A percentile compares a stretch with the other conserved stretches of the same genome.
Evolutionary conservation across 2,888 invertebrate species (phyloP).

Genomic region (Balanococcus diminutus): DNA sequence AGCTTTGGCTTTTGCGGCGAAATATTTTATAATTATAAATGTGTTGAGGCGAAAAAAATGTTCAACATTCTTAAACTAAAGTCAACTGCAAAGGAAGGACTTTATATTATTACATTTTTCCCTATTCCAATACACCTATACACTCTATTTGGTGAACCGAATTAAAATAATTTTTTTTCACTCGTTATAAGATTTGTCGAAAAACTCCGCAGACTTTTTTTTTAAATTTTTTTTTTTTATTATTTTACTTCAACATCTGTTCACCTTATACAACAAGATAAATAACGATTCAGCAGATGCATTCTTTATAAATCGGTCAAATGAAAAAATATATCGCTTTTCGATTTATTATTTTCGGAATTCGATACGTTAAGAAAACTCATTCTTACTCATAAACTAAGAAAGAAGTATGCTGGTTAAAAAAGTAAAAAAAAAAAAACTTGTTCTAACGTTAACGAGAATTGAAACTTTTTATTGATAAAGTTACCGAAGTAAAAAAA

Average conservation of each 20-base stretch:
- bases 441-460: slow-evolving; percentile 4
- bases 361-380: neutral
- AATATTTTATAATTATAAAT: neutral
- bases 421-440: slow-evolving; percentile 3
- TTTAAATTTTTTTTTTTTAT: too few species aligned
- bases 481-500: slow-evolving; percentile 16
- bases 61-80: neutral
- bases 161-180: neutral
- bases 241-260: neutral
- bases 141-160: neutral
- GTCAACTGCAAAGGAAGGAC: neutral
- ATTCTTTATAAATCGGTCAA: neutral
- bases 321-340: neutral
- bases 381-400: neutral
- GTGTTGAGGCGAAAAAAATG: slow-evolving; percentile 3
- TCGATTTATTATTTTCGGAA: slow-evolving; percentile 13
- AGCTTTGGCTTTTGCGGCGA: neutral
- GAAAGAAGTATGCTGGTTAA: neutral
- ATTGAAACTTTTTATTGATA: slow-evolving; percentile 38
- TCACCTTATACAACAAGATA: neutral
- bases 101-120: slow-evolving; percentile 17
- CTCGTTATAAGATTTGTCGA: neutral
- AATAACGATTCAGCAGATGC: neutral
- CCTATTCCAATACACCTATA: neutral
- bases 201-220: neutral